Evolutionary conservation across 2,113 vertebrate genomes (phyloP).

Genomic region (Malaclemys terrapin): DNA sequence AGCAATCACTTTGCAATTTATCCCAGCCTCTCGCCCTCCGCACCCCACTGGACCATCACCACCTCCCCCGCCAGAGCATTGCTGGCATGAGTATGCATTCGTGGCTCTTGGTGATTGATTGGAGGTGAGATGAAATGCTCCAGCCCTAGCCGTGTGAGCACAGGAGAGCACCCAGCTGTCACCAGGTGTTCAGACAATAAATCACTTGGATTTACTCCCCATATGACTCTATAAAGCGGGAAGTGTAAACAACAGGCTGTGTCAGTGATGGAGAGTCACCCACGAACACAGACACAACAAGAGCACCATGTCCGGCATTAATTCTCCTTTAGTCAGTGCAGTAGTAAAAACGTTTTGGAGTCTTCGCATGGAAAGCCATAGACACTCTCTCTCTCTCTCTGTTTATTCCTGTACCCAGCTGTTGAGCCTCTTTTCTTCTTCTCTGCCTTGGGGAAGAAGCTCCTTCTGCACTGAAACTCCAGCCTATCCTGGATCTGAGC

Average conservation of each 20-base stretch:
- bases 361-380: background rate
- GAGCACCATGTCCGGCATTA: background rate
- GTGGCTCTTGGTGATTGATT: background rate
- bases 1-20: background rate
- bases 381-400: background rate
- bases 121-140: constrained; percentile 15
- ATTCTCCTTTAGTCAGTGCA: background rate
- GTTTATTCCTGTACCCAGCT: background rate
- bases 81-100: background rate
- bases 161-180: constrained; percentile 27
- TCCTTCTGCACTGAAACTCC: background rate
- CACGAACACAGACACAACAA: background rate
- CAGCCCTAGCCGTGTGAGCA: background rate
- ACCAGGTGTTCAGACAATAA: constrained; percentile 38
- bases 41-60: background rate
- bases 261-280: constrained; percentile 35
- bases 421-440: background rate
- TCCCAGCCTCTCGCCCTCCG: background rate
- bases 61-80: background rate
- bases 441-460: background rate
- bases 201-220: constrained; percentile 45
- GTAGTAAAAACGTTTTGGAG: background rate
- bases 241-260: constrained; percentile 1
- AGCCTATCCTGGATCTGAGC: background rate
- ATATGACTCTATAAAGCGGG: background rate